Base-by-base conservation (phyloP, 2,113 vertebrate genomes). In the Rana temporaria region DNA sequence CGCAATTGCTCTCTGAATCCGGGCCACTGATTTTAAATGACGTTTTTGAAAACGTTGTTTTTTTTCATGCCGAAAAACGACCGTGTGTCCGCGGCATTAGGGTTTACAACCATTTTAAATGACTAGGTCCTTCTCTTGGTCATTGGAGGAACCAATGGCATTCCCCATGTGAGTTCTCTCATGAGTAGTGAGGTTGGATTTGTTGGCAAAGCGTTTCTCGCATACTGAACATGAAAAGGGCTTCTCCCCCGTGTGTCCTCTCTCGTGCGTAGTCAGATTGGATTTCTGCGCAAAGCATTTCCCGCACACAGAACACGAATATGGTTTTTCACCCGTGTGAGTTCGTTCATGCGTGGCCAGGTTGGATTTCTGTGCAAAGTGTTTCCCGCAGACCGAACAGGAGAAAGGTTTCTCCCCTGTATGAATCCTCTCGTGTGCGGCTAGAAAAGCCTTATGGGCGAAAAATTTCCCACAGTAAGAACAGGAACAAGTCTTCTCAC, bases 381-480 rank as follows among this genome's bases (percentile, higher is more conserved):
- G 11, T 22, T 62, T n/a, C 5, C 59, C 59, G 7, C 59, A 62
- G 2, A 20, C 59, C 22, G n/a, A 11, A n/a, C 59, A 62, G 1
- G 20, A 22, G 16, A 20, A 62, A 3, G 59, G 59, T 22, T 62
- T 62, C 20, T 62, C 59, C 19, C 59, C 59, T 8, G 59, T 62
- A n/a, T 62, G 59, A 22, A 62, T 62, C 2, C n/a, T 62, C n/a
- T 62, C 19, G 20, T 62, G 59, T 3, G 19, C 20, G 3, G 8
- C 19, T 9, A 62, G 59, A 62, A 20, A n/a, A 20, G 59, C 19
- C 20, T 62, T 62, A n/a, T 22, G 59, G 19, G 19, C 14, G 24
- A 88, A 88, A 20, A 70, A 81, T 84, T 88, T 88, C 8, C 86
- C 88, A 76, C 88, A 88, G 3, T 84, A 68, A 0, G 56, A 22